phyloP scores from a whole-genome alignment of 1,140 invertebrate species.

The Aphaenogaster rudis region DNA sequence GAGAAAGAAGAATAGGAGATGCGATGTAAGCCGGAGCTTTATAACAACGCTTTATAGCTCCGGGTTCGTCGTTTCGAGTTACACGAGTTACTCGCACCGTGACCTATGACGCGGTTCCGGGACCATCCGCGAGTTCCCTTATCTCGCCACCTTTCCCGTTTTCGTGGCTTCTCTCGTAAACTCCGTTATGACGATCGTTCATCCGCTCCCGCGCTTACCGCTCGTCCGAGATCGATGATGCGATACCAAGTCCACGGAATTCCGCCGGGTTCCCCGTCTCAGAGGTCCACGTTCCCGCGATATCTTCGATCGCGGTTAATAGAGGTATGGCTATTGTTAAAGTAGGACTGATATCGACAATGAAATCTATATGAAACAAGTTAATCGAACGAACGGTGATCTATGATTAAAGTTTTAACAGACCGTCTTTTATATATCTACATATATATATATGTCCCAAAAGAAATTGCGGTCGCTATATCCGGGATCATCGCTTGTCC shows the following conservation, averaged over 20 bases:
- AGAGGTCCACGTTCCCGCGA: background rate
- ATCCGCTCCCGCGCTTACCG: constrained; percentile 57
- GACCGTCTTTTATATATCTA: background rate
- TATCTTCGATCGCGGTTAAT: constrained; percentile 46
- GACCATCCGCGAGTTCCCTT: constrained; percentile 65
- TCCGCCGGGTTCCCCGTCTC: constrained; percentile 15
- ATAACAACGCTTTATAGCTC: constrained; percentile 67
- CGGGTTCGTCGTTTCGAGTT: constrained; percentile 77
- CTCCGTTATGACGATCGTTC: constrained; percentile 72
- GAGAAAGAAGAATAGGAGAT: constrained; percentile 32
- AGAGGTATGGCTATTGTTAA: background rate
- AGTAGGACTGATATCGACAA: constrained; percentile 10
- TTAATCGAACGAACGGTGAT: constrained; percentile 11
- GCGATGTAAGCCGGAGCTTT: constrained; percentile 18
- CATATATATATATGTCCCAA: background rate
- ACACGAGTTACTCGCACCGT: constrained; percentile 74
- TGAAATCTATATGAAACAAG: constrained; percentile 47
- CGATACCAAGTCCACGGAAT: constrained; percentile 49
- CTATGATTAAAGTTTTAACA: background rate
- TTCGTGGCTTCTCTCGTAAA: constrained; percentile 51
- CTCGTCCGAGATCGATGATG: constrained; percentile 49
- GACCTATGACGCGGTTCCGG: constrained; percentile 69
- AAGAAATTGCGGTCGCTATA: constrained; percentile 6
- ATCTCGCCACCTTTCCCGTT: constrained; percentile 73
- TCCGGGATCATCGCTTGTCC: constrained; percentile 65